These are phyloP conservation scores for Daubentonia madagascariensis DNA, from an alignment of 2,113 vertebrate species.

Conservation along the genomic window DNA sequence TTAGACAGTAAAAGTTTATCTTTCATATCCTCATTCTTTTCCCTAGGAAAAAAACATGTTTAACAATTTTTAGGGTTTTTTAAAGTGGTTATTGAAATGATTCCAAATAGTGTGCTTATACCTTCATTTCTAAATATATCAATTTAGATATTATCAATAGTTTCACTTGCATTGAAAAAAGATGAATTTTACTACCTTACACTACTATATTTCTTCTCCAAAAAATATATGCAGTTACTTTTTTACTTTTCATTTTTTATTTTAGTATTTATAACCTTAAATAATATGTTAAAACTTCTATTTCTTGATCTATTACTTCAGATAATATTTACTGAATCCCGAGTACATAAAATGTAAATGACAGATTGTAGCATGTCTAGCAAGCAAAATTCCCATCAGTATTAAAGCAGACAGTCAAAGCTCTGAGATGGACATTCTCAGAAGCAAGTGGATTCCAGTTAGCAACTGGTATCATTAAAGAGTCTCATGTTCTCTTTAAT, in stretches of 20 bases:
- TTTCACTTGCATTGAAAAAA: background rate
- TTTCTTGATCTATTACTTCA: background rate
- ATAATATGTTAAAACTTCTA: background rate
- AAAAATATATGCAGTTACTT: background rate
- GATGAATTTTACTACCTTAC: background rate
- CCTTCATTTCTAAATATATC: background rate
- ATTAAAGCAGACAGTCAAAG: background rate
- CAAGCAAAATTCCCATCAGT: background rate
- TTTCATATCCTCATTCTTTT: background rate
- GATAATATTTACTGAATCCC: background rate
- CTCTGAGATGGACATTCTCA: background rate
- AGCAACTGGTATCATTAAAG: too few relatives aligned
- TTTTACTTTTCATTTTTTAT: background rate
- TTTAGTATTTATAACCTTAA: background rate
- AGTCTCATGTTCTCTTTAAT: too few relatives aligned
- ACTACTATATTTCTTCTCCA: background rate
- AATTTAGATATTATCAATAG: background rate
- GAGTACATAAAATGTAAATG: background rate
- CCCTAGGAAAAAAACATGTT: background rate
- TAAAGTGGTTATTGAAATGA: background rate
- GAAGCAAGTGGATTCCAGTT: background rate
- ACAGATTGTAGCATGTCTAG: background rate
- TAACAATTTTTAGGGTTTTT: background rate
- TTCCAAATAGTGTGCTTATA: background rate
- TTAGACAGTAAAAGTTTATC: background rate